Evolutionary conservation across 2,113 vertebrate species (phyloP).

Genomic region (Odontesthes bonariensis): DNA sequence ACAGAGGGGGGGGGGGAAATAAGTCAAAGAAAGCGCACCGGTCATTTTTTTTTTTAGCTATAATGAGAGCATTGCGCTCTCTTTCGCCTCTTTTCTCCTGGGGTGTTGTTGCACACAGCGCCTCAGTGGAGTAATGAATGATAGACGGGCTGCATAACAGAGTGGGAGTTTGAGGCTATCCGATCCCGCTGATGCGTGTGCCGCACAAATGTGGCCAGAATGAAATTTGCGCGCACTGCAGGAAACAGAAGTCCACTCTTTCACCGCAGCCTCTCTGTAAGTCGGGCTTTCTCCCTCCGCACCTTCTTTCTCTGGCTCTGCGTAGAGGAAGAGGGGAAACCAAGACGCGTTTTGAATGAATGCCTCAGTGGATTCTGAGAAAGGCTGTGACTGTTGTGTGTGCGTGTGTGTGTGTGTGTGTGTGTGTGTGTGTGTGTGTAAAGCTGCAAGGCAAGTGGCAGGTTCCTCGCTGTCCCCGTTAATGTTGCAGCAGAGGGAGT

Average conservation of each 20-base stretch:
- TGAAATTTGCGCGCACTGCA: conserved; percentile 74
- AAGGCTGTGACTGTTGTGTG: conserved; percentile 34
- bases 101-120: conserved; percentile 39
- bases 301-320: neutral
- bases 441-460: conserved; percentile 43
- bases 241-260: conserved; percentile 71
- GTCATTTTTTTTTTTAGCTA: neutral
- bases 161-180: conserved; percentile 55
- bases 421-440: conserved; percentile 10
- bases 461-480: conserved; percentile 45
- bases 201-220: conserved; percentile 58
- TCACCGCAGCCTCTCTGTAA: conserved; percentile 62
- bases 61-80: conserved; percentile 21
- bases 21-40: conserved; percentile 30
- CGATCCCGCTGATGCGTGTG: conserved; percentile 42
- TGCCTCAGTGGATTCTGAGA: conserved; percentile 14
- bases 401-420: conserved; percentile 3
- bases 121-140: conserved; percentile 42
- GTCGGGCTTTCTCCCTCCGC: conserved; percentile 21
- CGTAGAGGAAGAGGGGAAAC: neutral
- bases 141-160: conserved; percentile 32
- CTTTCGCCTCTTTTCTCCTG: neutral
- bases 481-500: conserved; percentile 44
- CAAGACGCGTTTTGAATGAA: conserved; percentile 1
- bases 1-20: accelerated